Percentiles rank a stretch among this genome's conserved stretches.
phyloP scores from a whole-genome alignment of 2,797 vertebrate genomes.

The Garrulus glandarius region DNA sequence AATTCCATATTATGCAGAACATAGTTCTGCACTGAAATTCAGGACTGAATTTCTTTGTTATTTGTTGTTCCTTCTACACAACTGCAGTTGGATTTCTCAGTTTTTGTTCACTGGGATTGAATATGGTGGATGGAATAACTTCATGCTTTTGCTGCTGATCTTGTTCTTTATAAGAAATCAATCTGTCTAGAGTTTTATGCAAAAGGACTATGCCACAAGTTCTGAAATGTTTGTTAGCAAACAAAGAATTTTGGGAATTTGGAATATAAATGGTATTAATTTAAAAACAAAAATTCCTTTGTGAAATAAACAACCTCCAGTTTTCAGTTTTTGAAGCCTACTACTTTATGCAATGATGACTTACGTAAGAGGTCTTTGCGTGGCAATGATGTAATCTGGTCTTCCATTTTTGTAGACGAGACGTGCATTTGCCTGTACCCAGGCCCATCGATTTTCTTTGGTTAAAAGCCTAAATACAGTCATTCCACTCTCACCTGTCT shows the following conservation, averaged over 20 bases:
- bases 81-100: not conserved
- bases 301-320: not conserved
- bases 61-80: not conserved
- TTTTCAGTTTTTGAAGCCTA: not conserved
- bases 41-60: not conserved
- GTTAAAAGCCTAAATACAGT: conserved; percentile 82
- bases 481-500: conserved; percentile 85
- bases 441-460: conserved; percentile 81
- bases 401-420: conserved; percentile 83
- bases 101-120: not conserved
- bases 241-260: not conserved
- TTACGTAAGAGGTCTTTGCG: conserved; percentile 82
- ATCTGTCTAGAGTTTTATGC: not conserved
- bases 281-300: not conserved
- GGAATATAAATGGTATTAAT: not conserved
- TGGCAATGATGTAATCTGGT: conserved; percentile 83
- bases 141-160: not conserved
- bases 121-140: not conserved
- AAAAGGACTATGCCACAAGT: not conserved
- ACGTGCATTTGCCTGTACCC: conserved; percentile 84
- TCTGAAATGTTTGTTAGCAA: not conserved
- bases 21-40: not conserved
- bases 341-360: not conserved
- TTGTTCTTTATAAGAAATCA: not conserved
- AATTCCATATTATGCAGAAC: not conserved